These are phyloP conservation scores for Onychorhynchus coronatus DNA, from an alignment of 2,113 vertebrate species.

Conservation along the genomic window DNA sequence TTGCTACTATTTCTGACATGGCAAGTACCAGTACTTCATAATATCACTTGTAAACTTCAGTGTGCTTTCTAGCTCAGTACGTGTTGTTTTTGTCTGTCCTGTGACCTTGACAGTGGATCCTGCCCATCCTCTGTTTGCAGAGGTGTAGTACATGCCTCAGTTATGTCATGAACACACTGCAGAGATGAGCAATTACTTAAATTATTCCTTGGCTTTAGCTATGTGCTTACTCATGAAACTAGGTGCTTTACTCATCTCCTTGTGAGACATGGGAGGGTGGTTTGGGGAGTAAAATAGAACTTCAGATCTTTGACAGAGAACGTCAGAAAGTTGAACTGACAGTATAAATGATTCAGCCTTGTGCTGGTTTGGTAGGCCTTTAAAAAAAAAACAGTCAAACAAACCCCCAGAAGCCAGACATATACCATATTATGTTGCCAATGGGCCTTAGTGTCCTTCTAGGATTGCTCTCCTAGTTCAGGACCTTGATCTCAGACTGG, in stretches of 20 bases:
- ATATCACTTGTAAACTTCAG: neutral
- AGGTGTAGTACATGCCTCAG: neutral
- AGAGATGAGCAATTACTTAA: constrained; percentile 16
- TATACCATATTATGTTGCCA: neutral
- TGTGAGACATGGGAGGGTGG: constrained; percentile 7
- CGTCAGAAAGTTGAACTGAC: neutral
- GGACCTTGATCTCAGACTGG: neutral
- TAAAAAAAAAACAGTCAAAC: neutral
- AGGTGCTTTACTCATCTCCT: constrained; percentile 29
- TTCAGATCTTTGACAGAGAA: neutral
- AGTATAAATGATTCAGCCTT: neutral
- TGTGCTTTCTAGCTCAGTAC: neutral
- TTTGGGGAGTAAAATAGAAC: neutral
- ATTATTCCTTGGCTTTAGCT: constrained; percentile 2
- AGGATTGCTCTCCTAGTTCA: neutral
- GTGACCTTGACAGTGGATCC: neutral
- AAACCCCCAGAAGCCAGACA: neutral
- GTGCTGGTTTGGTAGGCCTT: neutral
- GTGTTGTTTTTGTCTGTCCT: neutral
- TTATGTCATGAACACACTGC: neutral
- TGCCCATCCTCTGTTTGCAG: neutral
- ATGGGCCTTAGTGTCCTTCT: neutral
- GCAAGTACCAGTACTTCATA: neutral
- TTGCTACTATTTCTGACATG: neutral
- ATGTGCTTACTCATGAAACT: neutral